A percentile compares a stretch with the other conserved stretches of the same genome.
Conservation (phyloP, 37 sponge, comb jelly and placozoan species). For the Axinella damicornis region DNA sequence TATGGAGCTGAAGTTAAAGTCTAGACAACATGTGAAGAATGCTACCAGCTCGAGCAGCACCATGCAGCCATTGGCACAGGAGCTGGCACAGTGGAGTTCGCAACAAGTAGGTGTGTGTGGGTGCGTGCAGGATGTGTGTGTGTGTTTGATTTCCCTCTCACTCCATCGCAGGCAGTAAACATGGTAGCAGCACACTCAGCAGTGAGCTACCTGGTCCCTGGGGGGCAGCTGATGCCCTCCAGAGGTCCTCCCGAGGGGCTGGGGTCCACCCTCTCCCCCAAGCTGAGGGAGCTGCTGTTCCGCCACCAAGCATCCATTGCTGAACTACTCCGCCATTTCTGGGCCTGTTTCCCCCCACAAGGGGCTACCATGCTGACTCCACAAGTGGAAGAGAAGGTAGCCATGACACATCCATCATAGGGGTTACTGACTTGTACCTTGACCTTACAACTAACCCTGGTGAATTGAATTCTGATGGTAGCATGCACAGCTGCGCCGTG, state of each 20-base stretch:
- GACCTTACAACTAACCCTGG: too few relatives aligned
- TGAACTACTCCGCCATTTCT: slow-evolving; percentile 93
- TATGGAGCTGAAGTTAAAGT: neutral
- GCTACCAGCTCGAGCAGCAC: neutral
- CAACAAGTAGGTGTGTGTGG: slow-evolving; percentile 1
- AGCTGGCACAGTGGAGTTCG: slow-evolving; percentile 12
- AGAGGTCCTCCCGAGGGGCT: neutral
- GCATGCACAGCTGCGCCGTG: too few relatives aligned
- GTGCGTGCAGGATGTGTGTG: neutral
- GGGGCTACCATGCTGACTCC: slow-evolving; percentile 30
- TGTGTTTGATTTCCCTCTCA: too few relatives aligned
- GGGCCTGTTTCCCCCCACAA: slow-evolving; percentile 85
- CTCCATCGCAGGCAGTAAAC: slow-evolving; percentile 15
- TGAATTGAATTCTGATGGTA: too few relatives aligned
- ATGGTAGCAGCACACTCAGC: slow-evolving; percentile 31
- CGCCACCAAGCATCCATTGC: slow-evolving; percentile 70
- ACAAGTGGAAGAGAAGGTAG: slow-evolving; percentile 83
- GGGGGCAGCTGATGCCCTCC: slow-evolving; percentile 41
- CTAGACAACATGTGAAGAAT: neutral
- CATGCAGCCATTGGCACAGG: neutral
- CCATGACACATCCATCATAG: neutral
- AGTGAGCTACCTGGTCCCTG: slow-evolving; percentile 44
- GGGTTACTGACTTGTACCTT: too few relatives aligned
- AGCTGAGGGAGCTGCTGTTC: slow-evolving; percentile 25
- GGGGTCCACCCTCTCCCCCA: slow-evolving; percentile 6